phyloP scores from a whole-genome alignment of 2,888 invertebrate genomes.

The Stenotaenia linearis region DNA sequence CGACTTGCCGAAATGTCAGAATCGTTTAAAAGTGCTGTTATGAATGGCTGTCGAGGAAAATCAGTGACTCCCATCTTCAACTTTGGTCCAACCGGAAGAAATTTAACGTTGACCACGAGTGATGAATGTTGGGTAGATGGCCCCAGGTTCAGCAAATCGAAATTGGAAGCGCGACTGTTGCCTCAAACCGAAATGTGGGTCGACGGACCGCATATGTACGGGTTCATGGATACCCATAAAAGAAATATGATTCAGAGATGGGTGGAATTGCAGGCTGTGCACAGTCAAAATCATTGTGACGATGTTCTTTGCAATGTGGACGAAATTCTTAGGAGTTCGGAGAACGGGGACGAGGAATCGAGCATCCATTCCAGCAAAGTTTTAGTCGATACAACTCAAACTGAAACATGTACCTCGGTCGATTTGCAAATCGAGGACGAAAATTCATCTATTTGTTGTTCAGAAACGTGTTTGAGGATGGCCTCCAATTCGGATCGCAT shows the following conservation, averaged over 20 bases:
- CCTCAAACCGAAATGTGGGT: constrained; percentile 88
- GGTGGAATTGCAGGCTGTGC: constrained; percentile 73
- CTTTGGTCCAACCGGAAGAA: no score
- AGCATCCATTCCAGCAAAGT: constrained; percentile 33
- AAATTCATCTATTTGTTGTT: constrained; percentile 31
- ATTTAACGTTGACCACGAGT: constrained; percentile 52
- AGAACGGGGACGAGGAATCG: constrained; percentile 36
- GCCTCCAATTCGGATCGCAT: neutral
- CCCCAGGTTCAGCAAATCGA: constrained; percentile 61
- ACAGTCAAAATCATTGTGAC: neutral
- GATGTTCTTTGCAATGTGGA: constrained; percentile 47
- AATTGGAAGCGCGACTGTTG: constrained; percentile 53
- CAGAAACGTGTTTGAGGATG: neutral
- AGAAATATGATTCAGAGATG: constrained; percentile 88
- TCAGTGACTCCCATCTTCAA: neutral
- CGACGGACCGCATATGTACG: constrained; percentile 82
- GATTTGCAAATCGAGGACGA: constrained; percentile 37
- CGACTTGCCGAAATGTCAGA: neutral
- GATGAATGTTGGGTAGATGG: constrained; percentile 98
- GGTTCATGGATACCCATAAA: constrained; percentile 88
- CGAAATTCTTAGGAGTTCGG: constrained; percentile 34
- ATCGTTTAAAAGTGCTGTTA: neutral
- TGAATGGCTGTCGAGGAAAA: neutral
- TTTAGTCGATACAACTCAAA: neutral
- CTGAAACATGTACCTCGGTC: constrained; percentile 29